phyloP scores from a whole-genome alignment of 2,888 invertebrate genomes.

The Apamea sordens region DNA sequence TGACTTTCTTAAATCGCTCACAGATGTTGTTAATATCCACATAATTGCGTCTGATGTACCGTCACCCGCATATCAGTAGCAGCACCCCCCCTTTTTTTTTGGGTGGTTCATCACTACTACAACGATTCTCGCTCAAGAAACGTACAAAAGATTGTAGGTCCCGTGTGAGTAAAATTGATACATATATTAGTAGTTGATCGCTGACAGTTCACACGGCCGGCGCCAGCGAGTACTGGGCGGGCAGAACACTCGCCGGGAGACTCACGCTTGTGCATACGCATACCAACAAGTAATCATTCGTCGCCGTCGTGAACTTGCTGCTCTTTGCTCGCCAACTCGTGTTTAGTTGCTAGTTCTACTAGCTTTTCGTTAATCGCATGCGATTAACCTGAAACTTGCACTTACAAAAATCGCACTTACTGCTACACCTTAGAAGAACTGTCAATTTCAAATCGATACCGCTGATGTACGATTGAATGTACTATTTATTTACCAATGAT shows the following conservation, averaged over 20 bases:
- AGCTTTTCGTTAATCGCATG: too few species aligned
- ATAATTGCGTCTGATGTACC: conserved; percentile 10
- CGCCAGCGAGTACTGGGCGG: neutral
- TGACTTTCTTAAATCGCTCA: conserved; percentile 46
- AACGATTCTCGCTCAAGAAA: neutral
- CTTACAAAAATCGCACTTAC: neutral
- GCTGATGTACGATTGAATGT: too few species aligned
- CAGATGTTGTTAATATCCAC: conserved; percentile 30
- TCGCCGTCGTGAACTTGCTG: neutral
- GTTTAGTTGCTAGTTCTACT: too few species aligned
- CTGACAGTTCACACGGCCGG: too few species aligned
- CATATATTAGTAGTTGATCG: neutral
- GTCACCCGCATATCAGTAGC: neutral
- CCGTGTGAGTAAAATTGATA: neutral
- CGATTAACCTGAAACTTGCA: neutral
- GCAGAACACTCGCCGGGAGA: neutral
- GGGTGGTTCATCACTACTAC: too few species aligned
- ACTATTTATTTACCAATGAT: neutral
- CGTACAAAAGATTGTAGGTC: neutral
- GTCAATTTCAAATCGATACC: neutral
- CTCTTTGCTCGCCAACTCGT: too few species aligned
- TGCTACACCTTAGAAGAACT: neutral
- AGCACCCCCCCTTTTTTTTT: too few species aligned
- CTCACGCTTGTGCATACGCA: neutral
- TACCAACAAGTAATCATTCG: neutral